phyloP scores from a whole-genome alignment of 2,888 invertebrate species.

The Oligia fasciuncula region DNA sequence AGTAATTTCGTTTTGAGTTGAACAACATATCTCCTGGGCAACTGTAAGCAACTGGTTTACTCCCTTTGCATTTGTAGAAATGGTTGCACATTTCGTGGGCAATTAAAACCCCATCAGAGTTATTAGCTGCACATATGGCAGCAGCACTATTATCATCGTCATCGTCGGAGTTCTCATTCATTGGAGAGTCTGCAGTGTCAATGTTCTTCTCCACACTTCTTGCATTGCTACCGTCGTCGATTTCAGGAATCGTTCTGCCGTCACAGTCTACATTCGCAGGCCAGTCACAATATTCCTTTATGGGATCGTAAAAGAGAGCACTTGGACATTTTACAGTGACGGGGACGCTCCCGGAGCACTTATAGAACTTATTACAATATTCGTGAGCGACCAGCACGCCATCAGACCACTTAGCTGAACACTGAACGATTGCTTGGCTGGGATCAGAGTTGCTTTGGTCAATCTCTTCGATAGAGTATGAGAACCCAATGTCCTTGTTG shows the following conservation, averaged over 20 bases:
- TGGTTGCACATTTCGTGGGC: slow-evolving; percentile 73
- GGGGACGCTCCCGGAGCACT: slow-evolving; percentile 62
- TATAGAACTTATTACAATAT: slow-evolving; percentile 70
- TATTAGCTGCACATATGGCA: slow-evolving; percentile 62
- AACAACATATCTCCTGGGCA: slow-evolving; percentile 67
- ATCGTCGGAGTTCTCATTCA: slow-evolving; percentile 5
- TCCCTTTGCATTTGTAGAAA: slow-evolving; percentile 70
- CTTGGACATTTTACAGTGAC: slow-evolving; percentile 59
- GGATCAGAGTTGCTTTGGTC: slow-evolving; percentile 32
- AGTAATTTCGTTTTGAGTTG: slow-evolving; percentile 56
- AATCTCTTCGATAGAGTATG: slow-evolving; percentile 19
- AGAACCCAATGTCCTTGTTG: not conserved
- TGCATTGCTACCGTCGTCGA: not conserved
- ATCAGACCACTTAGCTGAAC: slow-evolving; percentile 62
- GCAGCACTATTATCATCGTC: slow-evolving; percentile 13
- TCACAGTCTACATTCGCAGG: slow-evolving; percentile 66
- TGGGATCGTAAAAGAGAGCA: slow-evolving; percentile 63
- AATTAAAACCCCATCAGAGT: slow-evolving; percentile 66
- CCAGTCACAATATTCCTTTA: slow-evolving; percentile 66
- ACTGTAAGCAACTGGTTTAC: slow-evolving; percentile 56
- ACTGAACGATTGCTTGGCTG: slow-evolving; percentile 58
- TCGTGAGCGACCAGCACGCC: slow-evolving; percentile 67
- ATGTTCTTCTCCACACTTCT: not conserved
- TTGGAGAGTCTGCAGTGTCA: slow-evolving; percentile 2
- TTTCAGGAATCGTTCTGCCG: slow-evolving; percentile 51